Conservation (phyloP, 2,797 vertebrate species). For the Cirrhinus mrigala region DNA sequence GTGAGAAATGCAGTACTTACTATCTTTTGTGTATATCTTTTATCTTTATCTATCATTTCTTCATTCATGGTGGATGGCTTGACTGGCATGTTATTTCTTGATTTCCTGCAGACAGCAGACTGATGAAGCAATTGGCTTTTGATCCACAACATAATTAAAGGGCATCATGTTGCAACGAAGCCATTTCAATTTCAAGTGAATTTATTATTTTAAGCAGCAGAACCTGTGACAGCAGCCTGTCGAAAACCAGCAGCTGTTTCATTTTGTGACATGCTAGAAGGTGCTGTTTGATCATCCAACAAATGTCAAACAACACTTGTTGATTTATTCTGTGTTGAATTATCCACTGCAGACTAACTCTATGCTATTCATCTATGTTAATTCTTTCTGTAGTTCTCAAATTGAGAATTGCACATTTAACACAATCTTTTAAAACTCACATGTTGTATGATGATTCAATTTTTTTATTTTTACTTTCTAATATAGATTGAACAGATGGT, state of each 20-base stretch:
- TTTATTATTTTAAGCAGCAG: constrained; percentile 1
- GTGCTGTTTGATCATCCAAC: constrained; percentile 6
- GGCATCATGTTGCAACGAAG: constrained; percentile 30
- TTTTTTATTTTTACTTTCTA: constrained; percentile 14
- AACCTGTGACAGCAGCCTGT: constrained; percentile 18
- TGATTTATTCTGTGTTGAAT: constrained; percentile 3
- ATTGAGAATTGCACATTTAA: background rate
- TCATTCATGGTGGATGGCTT: background rate
- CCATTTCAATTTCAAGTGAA: background rate
- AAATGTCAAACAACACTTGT: constrained; percentile 17
- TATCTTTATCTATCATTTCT: background rate
- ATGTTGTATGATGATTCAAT: background rate
- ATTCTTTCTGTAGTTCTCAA: background rate
- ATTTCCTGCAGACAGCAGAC: constrained; percentile 58
- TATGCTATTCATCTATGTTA: background rate
- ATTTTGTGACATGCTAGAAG: background rate
- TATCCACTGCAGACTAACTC: background rate
- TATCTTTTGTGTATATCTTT: background rate
- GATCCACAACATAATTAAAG: constrained; percentile 64
- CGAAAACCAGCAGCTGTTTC: background rate
- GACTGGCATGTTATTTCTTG: constrained; percentile 10
- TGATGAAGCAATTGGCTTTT: constrained; percentile 71
- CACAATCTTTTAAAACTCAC: background rate
- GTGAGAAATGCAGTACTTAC: background rate
- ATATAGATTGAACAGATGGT: constrained; percentile 75